Percentiles rank a stretch among this genome's conserved stretches.
These are phyloP conservation scores for Tinea pellionella DNA, from an alignment of 2,888 invertebrate species.

Conservation along the genomic window DNA sequence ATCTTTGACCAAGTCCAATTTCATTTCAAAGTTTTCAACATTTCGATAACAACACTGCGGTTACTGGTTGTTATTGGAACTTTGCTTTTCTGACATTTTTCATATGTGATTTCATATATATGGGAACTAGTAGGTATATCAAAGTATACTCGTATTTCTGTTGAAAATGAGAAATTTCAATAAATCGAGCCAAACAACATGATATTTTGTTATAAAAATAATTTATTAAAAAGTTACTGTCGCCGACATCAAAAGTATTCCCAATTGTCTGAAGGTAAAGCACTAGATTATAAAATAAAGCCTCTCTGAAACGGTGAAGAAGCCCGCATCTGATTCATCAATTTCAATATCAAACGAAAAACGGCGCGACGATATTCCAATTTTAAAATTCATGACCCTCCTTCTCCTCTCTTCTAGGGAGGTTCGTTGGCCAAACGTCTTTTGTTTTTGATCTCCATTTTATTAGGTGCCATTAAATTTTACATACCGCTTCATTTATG, in stretches of 20 bases:
- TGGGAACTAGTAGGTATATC: too few relatives aligned
- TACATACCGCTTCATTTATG: not conserved
- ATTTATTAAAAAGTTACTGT: too few relatives aligned
- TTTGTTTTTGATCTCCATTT: conserved; percentile 10
- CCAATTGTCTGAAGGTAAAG: not conserved
- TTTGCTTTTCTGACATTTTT: too few relatives aligned
- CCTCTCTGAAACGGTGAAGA: not conserved
- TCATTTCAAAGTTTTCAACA: not conserved
- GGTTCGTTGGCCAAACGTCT: conserved; percentile 14
- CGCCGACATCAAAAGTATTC: too few relatives aligned
- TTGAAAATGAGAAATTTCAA: too few relatives aligned
- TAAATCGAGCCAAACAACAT: too few relatives aligned
- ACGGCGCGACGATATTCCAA: conserved; percentile 33
- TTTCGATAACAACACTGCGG: not conserved
- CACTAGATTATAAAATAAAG: conserved; percentile 21
- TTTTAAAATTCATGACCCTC: conserved; percentile 42
- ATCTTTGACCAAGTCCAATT: not conserved
- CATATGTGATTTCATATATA: too few relatives aligned
- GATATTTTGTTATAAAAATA: too few relatives aligned
- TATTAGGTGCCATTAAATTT: not conserved
- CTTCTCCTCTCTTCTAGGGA: conserved; percentile 23
- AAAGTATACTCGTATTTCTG: too few relatives aligned
- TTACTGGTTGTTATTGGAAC: not conserved
- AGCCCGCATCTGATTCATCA: conserved; percentile 31
- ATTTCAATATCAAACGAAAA: conserved; percentile 42